phyloP scores from a whole-genome alignment of 2,113 vertebrate species.

The Chamaea fasciata region DNA sequence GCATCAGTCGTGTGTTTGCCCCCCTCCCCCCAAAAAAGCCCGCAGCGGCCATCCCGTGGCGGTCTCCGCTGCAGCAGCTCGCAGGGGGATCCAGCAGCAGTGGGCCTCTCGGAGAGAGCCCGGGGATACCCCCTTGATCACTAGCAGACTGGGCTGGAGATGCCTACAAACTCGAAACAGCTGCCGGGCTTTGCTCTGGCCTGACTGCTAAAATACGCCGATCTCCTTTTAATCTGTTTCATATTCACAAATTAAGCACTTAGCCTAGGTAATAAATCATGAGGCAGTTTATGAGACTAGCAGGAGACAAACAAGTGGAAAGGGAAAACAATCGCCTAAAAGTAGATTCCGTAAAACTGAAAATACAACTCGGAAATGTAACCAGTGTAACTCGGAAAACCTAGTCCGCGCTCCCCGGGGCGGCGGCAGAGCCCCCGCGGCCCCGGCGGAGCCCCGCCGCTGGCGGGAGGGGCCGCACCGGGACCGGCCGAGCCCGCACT shows the following conservation, averaged over 20 bases:
- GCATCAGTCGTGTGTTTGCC: neutral
- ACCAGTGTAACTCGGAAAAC: neutral
- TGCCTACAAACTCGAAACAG: conserved; percentile 80
- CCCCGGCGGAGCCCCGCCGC: neutral
- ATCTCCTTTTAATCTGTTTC: conserved; percentile 81
- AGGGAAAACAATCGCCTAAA: conserved; percentile 62
- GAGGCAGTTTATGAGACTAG: conserved; percentile 75
- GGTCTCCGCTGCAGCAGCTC: neutral
- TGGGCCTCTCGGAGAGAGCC: conserved; percentile 17
- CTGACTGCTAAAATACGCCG: conserved; percentile 79
- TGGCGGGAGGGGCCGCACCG: too few species aligned
- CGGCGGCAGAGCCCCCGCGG: neutral
- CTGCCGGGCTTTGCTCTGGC: conserved; percentile 74
- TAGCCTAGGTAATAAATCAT: conserved; percentile 82
- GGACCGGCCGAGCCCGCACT: neutral
- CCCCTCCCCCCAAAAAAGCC: neutral
- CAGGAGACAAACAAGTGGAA: conserved; percentile 77
- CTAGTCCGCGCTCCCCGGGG: neutral
- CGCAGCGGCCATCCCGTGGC: neutral
- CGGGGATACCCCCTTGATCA: conserved; percentile 32
- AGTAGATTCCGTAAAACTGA: conserved; percentile 6
- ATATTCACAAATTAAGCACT: conserved; percentile 84
- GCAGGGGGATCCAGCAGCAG: neutral
- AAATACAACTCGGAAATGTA: neutral
- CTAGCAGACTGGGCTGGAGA: conserved; percentile 61